Evolutionary conservation across 1,140 invertebrate species (phyloP), one percentile per base, ranked within the genome.

Genomic region (Drosophila yakuba): DNA sequence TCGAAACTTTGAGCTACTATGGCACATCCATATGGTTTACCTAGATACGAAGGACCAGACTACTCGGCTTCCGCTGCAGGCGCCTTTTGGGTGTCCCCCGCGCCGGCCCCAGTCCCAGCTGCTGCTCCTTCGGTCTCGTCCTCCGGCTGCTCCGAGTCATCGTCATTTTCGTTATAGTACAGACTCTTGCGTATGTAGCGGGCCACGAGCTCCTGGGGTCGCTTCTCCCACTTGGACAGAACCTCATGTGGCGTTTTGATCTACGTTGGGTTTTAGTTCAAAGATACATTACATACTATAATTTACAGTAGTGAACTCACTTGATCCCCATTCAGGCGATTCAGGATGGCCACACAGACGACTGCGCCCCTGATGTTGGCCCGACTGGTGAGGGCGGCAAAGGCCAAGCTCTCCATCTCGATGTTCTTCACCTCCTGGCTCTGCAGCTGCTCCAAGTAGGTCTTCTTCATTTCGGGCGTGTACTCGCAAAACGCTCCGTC

Each of bases 401-500:
- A 99, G 14, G 71, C 58, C 6, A 68, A 39, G 14, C 96, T 95
- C 93, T 99, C 98, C 98, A 99, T 99, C 93, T 99, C 98, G 66
- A 99, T 99, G 92, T 99, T 99, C 1, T 96, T 94, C 1, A 99
- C 96, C 1, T 97, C 97, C n/a, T 94, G 91, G 17, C 95, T 93
- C 35, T 96, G 94, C 38, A 99, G 88, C 48, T 95, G 93, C 20
- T 95, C 93, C 36, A 99, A 92, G 83, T 97, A 99, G 12, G 95
- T 94, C 93, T 96, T 95, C 93, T 98, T 98, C 41, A 98, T 97
- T 0, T 94, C 93, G 83, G 97, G 96, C 0, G 94, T 95, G 92
- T 97, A 98, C 36, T 98, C 96, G 93, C 98, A 99, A 92, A 99
- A 99, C 4, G 98, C 98, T 1, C 98, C 98, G 92, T 99, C 98